Conservation (phyloP, 2,113 vertebrate species). For the Syngnathus typhle region DNA sequence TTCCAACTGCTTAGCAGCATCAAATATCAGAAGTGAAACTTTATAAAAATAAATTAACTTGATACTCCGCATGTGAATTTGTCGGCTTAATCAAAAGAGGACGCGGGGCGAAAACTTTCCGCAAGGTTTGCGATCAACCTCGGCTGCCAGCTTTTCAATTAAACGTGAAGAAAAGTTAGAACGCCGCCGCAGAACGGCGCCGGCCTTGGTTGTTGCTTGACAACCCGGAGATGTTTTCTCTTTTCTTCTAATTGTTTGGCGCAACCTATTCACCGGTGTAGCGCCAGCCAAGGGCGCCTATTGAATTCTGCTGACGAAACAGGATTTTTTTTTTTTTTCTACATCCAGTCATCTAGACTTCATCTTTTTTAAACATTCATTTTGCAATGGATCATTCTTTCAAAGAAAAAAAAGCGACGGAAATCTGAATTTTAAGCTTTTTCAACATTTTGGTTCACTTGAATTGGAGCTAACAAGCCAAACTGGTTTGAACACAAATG, state of each 20-base stretch:
- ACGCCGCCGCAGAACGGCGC: conserved; percentile 41
- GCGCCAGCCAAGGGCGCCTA: neutral
- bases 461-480: neutral
- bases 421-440: neutral
- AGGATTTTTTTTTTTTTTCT: neutral
- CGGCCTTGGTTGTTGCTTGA: conserved; percentile 72
- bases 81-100: neutral
- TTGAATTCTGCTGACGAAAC: neutral
- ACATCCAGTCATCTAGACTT: neutral
- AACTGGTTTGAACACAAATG: no score
- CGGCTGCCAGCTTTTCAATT: conserved; percentile 7
- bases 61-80: neutral
- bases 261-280: conserved; percentile 33
- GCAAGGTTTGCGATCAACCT: neutral
- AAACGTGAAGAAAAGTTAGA: neutral
- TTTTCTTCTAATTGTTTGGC: conserved; percentile 57
- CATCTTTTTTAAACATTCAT: neutral
- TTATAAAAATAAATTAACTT: no score
- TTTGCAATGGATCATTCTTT: neutral
- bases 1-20: no score
- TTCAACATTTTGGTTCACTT: neutral
- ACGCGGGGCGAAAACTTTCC: neutral
- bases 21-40: no score
- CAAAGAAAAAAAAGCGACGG: neutral
- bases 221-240: conserved; percentile 47